phyloP scores from a whole-genome alignment of 2,888 invertebrate species.

The Clanis bilineata region DNA sequence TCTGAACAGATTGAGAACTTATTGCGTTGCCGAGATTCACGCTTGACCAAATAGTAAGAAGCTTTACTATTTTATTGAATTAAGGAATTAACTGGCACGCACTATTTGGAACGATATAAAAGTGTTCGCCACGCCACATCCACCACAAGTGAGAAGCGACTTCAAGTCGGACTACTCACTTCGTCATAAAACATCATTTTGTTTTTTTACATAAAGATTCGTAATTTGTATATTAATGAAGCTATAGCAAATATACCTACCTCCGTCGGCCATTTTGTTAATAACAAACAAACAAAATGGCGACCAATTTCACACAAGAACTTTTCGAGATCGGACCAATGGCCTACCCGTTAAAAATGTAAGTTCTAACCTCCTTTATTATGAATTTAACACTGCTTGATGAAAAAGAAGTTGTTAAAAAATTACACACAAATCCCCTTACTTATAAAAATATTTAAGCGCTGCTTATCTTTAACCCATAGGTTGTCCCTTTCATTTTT shows the following conservation, averaged over 20 bases:
- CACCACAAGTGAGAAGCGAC: constrained; percentile 81
- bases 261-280: constrained; percentile 51
- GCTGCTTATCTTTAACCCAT: too few relatives aligned
- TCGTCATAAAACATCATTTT: constrained; percentile 56
- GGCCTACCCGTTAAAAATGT: constrained; percentile 74
- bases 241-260: constrained; percentile 1
- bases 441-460: too few relatives aligned
- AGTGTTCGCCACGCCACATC: constrained; percentile 34
- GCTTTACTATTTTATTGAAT: constrained; percentile 80
- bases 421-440: too few relatives aligned
- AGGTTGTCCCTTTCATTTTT: too few relatives aligned
- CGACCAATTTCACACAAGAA: constrained; percentile 59
- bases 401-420: too few relatives aligned
- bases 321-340: constrained; percentile 58
- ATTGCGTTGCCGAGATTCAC: constrained; percentile 54
- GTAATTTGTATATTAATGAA: constrained; percentile 19
- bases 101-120: constrained; percentile 71
- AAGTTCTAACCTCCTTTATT: too few relatives aligned
- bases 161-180: constrained; percentile 80
- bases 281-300: constrained; percentile 62
- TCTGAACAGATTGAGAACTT: constrained; percentile 65
- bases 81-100: constrained; percentile 80
- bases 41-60: constrained; percentile 75
- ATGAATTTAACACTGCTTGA: too few relatives aligned
- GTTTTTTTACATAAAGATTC: constrained; percentile 27